A percentile compares a stretch with the other conserved stretches of the same genome.
These are phyloP conservation scores for Galerucella calmariensis DNA, from an alignment of 2,888 invertebrate genomes.

Conservation along the genomic window DNA sequence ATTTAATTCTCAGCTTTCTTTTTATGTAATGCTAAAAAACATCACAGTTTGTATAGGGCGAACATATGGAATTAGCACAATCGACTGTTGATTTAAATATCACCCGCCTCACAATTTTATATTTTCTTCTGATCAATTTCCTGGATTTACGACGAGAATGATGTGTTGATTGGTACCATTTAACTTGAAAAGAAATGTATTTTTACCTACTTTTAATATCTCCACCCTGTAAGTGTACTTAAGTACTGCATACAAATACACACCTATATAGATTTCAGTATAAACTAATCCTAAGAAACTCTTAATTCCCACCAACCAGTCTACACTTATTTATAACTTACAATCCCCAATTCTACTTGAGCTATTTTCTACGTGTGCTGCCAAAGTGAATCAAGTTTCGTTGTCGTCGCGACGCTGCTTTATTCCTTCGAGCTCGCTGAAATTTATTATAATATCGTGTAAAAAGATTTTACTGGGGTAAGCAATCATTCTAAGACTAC, in stretches of 20 bases:
- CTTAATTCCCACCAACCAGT: slow-evolving; percentile 43
- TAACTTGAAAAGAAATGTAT: neutral
- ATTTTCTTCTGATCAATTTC: too few relatives aligned
- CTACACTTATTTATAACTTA: slow-evolving; percentile 45
- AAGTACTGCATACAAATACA: slow-evolving; percentile 12
- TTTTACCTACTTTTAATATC: neutral
- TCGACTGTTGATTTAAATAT: too few relatives aligned
- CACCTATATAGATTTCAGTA: slow-evolving; percentile 39
- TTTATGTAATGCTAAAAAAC: too few relatives aligned
- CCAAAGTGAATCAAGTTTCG: slow-evolving; percentile 23
- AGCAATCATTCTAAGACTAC: neutral
- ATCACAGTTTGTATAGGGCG: too few relatives aligned
- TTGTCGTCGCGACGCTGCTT: slow-evolving; percentile 3
- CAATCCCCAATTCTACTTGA: slow-evolving; percentile 46
- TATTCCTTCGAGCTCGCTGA: slow-evolving; percentile 18
- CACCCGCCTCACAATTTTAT: too few relatives aligned
- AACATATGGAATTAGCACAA: too few relatives aligned
- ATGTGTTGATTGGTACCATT: too few relatives aligned
- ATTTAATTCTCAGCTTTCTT: too few relatives aligned
- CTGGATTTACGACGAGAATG: too few relatives aligned
- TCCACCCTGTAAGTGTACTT: neutral
- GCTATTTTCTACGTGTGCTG: slow-evolving; percentile 43
- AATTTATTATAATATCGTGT: neutral
- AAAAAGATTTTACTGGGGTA: neutral
- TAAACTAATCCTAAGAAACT: slow-evolving; percentile 40